A percentile compares a stretch with the other conserved stretches of the same genome.
Conservation (phyloP, 2,113 vertebrate genomes). For the Coracopsis vasa region DNA sequence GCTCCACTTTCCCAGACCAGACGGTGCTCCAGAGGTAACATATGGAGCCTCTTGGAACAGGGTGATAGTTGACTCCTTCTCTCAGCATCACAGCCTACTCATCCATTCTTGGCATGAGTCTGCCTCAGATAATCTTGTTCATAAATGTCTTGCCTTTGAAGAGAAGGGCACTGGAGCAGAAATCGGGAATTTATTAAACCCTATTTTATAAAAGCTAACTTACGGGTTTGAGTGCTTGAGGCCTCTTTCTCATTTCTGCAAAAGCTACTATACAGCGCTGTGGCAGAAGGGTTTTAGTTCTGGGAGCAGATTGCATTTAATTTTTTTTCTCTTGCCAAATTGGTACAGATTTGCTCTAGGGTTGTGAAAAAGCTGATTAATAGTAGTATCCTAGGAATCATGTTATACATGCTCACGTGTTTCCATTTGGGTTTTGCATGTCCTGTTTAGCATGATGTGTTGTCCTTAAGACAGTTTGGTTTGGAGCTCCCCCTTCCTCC, state of each 20-base stretch:
- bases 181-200: neutral
- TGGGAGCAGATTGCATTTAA: constrained; percentile 22
- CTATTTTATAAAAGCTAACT: neutral
- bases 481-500: neutral
- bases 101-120: constrained; percentile 14
- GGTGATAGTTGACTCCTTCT: constrained; percentile 21
- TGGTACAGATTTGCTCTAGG: neutral
- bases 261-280: neutral
- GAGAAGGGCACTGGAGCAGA: neutral
- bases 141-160: neutral
- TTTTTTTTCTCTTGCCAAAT: neutral
- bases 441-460: neutral
- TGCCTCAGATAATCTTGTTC: constrained; percentile 1
- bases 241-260: neutral
- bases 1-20: constrained; percentile 46
- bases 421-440: neutral
- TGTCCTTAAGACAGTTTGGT: neutral
- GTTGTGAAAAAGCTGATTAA: neutral
- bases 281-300: constrained; percentile 17
- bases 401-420: fast-evolving
- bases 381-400: neutral
- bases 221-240: neutral
- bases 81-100: neutral
- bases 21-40: constrained; percentile 52
- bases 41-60: constrained; percentile 57